phyloP scores from a whole-genome alignment of 2,113 vertebrate genomes.

The Bubo blakistoni region DNA sequence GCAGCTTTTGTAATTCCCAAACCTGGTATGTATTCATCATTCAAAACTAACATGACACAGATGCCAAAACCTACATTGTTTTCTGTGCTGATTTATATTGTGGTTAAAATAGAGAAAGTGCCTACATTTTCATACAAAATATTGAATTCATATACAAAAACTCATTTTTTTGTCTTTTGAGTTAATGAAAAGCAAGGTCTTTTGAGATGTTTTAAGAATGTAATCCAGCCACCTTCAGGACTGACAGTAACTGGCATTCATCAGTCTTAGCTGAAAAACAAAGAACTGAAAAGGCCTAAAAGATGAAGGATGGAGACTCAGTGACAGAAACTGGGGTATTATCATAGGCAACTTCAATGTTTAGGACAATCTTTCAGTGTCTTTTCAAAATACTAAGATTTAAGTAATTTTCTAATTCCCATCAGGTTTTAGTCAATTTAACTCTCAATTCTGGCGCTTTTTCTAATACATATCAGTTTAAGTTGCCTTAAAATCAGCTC shows the following conservation, averaged over 20 bases:
- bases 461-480: not conserved
- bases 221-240: not conserved
- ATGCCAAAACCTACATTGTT: conserved; percentile 74
- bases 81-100: conserved; percentile 73
- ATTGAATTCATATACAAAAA: conserved; percentile 14
- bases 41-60: conserved; percentile 68
- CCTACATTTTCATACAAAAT: conserved; percentile 49
- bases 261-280: not conserved
- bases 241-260: not conserved
- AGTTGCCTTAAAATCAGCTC: not conserved
- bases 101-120: conserved; percentile 48
- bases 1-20: conserved; percentile 70
- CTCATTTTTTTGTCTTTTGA: not conserved
- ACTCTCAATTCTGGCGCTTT: not conserved
- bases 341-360: not conserved
- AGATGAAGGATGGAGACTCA: not conserved
- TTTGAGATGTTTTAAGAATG: not conserved
- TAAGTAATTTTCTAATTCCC: not conserved
- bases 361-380: not conserved
- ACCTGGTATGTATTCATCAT: conserved; percentile 62
- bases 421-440: not conserved
- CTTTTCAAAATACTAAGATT: not conserved
- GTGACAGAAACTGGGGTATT: not conserved
- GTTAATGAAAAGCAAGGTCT: not conserved
- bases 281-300: not conserved